Evolutionary conservation across 2,888 invertebrate genomes (phyloP).

Genomic region (Melanophora roralis): DNA sequence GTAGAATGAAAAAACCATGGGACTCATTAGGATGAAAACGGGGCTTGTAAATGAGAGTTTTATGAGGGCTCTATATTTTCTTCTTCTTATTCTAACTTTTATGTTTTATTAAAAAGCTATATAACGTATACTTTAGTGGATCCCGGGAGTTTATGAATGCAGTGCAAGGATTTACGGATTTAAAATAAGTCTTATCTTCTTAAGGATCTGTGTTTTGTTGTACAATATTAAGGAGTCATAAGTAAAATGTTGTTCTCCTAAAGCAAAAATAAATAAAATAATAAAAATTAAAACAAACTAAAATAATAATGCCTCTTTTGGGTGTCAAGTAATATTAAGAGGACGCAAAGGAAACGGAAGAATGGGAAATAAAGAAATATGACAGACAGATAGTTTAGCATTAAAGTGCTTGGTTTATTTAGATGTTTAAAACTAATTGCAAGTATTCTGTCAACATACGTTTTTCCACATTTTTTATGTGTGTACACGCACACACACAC

Average conservation of each 20-base stretch:
- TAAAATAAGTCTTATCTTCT: no score
- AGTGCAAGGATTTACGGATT: no score
- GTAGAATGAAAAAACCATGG: no score
- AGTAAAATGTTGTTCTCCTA: neutral
- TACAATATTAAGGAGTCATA: neutral
- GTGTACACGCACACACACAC: neutral
- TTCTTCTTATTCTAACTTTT: no score
- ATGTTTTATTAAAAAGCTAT: no score
- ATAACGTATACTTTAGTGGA: no score
- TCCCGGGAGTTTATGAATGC: no score
- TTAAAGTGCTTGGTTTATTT: slow-evolving; percentile 39
- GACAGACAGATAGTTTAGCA: slow-evolving; percentile 19
- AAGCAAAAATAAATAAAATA: neutral
- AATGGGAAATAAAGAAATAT: neutral
- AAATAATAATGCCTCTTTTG: slow-evolving; percentile 5
- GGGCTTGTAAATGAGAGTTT: no score
- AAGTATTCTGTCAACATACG: slow-evolving; percentile 41
- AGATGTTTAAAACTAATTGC: slow-evolving; percentile 56
- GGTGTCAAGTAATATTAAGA: slow-evolving; percentile 11
- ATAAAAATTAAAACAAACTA: neutral
- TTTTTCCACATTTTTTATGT: neutral
- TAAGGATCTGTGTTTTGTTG: no score
- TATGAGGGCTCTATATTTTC: no score
- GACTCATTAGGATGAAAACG: no score
- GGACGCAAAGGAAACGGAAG: neutral